A percentile compares a stretch with the other conserved stretches of the same genome.
Evolutionary conservation across 2,113 vertebrate species (phyloP).

Genomic region (Odontophorus gujanensis): DNA sequence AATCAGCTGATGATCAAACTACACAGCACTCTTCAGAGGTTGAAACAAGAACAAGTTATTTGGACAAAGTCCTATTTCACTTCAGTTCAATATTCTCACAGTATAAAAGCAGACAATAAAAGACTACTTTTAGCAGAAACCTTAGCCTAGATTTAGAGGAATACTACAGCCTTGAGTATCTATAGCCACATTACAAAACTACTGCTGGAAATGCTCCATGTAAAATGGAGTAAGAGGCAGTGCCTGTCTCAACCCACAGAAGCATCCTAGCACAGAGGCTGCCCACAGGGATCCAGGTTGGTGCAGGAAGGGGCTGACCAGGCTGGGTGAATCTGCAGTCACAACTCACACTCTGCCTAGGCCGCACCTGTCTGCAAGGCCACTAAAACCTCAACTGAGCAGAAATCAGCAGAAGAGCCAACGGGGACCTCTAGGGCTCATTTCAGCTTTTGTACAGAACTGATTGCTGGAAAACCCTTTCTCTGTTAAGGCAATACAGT

Average conservation of each 20-base stretch:
- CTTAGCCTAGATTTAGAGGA: not conserved
- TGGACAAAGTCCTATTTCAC: not conserved
- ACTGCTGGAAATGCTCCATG: not conserved
- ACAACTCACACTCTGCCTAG: rapidly evolving
- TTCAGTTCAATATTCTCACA: not conserved
- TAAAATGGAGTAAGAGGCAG: not conserved
- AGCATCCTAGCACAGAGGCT: not conserved
- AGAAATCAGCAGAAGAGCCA: not conserved
- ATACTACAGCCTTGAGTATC: not conserved
- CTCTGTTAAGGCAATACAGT: not conserved
- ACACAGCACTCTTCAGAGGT: not conserved
- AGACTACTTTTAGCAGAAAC: not conserved
- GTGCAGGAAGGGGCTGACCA: not conserved
- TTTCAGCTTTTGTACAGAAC: rapidly evolving
- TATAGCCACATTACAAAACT: rapidly evolving
- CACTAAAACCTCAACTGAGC: not conserved
- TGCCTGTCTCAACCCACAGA: not conserved
- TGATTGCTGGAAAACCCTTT: not conserved
- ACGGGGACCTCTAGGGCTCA: too few species aligned
- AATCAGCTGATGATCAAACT: not conserved
- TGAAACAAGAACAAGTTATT: not conserved
- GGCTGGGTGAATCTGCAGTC: not conserved
- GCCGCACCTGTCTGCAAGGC: not conserved
- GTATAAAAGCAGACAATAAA: not conserved
- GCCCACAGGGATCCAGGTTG: not conserved